Evolutionary conservation across 1,140 invertebrate genomes (phyloP), one percentile per base, ranked within the genome.

Genomic region (Magallana ariakensis): DNA sequence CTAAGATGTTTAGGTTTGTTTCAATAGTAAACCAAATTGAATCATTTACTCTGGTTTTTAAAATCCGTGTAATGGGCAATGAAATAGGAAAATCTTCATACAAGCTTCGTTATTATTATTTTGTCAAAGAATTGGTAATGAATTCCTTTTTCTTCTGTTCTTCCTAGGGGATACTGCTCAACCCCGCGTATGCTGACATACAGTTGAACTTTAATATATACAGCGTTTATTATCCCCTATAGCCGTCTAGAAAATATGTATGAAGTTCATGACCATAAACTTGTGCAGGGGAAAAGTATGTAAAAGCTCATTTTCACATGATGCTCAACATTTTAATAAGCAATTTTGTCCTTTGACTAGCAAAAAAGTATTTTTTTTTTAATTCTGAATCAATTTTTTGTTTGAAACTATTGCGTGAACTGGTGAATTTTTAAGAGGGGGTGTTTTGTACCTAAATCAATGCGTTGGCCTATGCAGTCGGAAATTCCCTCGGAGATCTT

Each of bases 1-100:
- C 33, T 46, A 75, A 75, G 66, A 75, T 75, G 66, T 75, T 75
- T 75, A 75, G 66, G 66, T 75, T 75, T 75, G 66, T 75, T 75
- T 75, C 66, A 75, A 75, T 75, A 26, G 66, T 75, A 75, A 75
- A 75, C 22, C 22, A 75, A 75, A 75, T 75, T 75, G 66, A 75
- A 75, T 75, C 66, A 75, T 75, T 75, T 75, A 75, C 22, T 26
- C 66, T 26, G 66, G 19, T 75, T 75, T 26, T 75, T 75, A 75
- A 75, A 75, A 75, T 75, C 66, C 66, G 13, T 75, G 66, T 75
- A 75, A 75, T 75, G 66, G 66, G 66, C 66, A 26, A 75, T 26
- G 66, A 75, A 75, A 75, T 75, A 75, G 22, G 66, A 33, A 75
- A 60, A 33, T 26, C 22, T 26, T 75, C 22, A 75, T 13, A 13